phyloP scores from a whole-genome alignment of 2,113 vertebrate species.

The Apaloderma vittatum region DNA sequence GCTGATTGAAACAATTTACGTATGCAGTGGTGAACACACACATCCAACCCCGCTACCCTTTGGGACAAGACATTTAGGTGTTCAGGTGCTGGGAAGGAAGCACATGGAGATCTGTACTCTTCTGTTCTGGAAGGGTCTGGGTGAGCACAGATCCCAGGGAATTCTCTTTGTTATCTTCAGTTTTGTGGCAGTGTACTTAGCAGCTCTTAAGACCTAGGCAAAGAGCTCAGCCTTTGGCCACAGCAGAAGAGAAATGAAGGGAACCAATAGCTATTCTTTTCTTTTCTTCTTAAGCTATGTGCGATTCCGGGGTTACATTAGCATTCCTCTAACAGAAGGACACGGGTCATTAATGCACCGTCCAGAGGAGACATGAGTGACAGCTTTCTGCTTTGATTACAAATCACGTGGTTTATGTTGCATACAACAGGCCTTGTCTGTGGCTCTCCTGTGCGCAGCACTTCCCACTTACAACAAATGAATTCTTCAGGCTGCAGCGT shows the following conservation, averaged over 20 bases:
- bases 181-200: neutral
- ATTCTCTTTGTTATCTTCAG: neutral
- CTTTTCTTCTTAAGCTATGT: neutral
- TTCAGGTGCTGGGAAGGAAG: neutral
- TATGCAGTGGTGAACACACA: neutral
- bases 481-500: neutral
- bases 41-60: neutral
- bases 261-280: neutral
- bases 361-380: neutral
- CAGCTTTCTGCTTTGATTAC: neutral
- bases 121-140: neutral
- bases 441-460: neutral
- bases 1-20: neutral
- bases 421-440: neutral
- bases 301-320: neutral
- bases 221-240: neutral
- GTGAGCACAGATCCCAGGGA: rapidly evolving
- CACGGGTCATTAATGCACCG: neutral
- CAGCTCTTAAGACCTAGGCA: neutral
- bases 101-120: neutral
- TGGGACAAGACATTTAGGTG: neutral
- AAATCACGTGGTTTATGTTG: neutral
- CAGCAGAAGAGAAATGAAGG: neutral
- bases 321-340: neutral
- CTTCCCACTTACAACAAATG: neutral